Base-by-base conservation (phyloP, 35 echinoderm and acorn worm species). In the Hemicentrotus pulcherrimus region DNA sequence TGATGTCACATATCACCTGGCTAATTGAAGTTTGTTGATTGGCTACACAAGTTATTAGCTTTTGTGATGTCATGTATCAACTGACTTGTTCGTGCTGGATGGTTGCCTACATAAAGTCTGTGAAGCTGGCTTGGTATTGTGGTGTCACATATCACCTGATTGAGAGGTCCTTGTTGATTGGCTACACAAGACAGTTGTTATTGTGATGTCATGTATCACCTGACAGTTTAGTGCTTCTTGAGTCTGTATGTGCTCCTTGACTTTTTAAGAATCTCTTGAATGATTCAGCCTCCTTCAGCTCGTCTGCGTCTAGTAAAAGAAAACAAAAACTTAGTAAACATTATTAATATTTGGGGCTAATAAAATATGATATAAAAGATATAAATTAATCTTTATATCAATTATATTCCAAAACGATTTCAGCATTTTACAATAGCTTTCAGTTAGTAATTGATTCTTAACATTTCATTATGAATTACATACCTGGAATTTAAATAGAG, bases 231-330 rank as follows among this genome's bases (percentile, higher is more conserved):
- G 88, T 18, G 88, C 12, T 15, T 90, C 13, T 31, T 9, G 88
- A 90, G 24, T 31, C 32, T 33, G 88, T 5, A 24, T 96, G 95
- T n/a, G 95, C 95, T 55, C 86, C 95, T 88, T 96, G 95, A 59
- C 92, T 96, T 78, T 96, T 86, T 4, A 96, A 93, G 24, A 96
- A 96, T 19, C 95, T 48, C 85, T 88, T 41, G 70, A 96, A 96
- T 32, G 95, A 96, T 48, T 94, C 95, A 28, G 95, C 95, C 50
- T 96, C 95, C 32, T 86, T 48, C 31, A 94, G 32, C 86, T 96
- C 95, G 31, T 96, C 95, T 46, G 94, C 95, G 14, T 96, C 95
- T 96, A 85, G 28, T 13, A 50, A 90, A 78, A 78, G 4, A 7
- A 78, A 2, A n/a, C n/a, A n/a, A 4, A 78, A 78, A 71, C 2